phyloP scores from a whole-genome alignment of 2,797 vertebrate species.

The Ctenopoma kingsleyae region DNA sequence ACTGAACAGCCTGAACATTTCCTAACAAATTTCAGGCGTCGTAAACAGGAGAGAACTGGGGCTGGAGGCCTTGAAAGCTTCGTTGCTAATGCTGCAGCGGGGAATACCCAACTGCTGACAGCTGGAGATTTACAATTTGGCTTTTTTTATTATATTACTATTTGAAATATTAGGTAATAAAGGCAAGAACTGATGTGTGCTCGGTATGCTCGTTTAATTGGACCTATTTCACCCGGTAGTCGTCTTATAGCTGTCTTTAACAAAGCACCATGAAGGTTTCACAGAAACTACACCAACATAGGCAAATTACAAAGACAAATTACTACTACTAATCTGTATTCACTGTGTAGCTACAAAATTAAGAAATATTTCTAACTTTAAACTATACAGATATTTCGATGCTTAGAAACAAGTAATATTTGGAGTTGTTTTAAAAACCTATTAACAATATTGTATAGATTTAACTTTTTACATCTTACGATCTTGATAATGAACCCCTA shows the following conservation, averaged over 20 bases:
- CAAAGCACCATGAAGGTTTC: neutral
- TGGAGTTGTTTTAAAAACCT: neutral
- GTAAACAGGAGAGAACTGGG: neutral
- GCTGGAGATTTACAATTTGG: neutral
- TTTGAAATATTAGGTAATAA: too few relatives aligned
- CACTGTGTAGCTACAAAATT: neutral
- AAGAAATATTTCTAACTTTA: neutral
- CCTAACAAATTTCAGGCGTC: neutral
- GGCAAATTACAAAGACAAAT: neutral
- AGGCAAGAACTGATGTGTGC: neutral
- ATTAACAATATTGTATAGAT: neutral
- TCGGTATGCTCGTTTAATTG: neutral
- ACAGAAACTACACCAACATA: neutral
- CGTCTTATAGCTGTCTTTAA: neutral
- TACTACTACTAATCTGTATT: neutral
- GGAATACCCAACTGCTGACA: constrained; percentile 14
- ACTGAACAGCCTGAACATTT: neutral
- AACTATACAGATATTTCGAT: neutral
- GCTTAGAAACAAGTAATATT: neutral
- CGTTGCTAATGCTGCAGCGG: constrained; percentile 26
- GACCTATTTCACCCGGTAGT: neutral
- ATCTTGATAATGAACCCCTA: too few relatives aligned
- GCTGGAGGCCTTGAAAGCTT: constrained; percentile 37
- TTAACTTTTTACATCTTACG: too few relatives aligned
- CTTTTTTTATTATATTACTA: too few relatives aligned